Evolutionary conservation across 2,888 invertebrate genomes (phyloP).

Genomic region (Cantharis rufa): DNA sequence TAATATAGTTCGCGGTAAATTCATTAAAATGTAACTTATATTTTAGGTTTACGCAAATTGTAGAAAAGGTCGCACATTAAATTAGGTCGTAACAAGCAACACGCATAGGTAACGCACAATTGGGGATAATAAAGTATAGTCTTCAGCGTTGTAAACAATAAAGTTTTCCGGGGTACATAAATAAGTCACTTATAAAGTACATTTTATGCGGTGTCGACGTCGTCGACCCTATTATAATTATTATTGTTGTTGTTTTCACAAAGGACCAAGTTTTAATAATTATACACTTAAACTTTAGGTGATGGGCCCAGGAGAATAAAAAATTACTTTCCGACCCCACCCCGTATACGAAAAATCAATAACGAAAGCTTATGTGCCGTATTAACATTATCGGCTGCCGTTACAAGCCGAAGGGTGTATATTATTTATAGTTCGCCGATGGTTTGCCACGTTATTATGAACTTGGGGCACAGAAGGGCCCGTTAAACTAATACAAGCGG

Average conservation of each 20-base stretch:
- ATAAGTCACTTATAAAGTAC: neutral
- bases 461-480: slow-evolving; percentile 1
- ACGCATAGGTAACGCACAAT: slow-evolving; percentile 5
- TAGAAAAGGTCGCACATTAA: slow-evolving; percentile 14
- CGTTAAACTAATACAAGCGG: slow-evolving; percentile 5
- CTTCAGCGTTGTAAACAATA: slow-evolving; percentile 15
- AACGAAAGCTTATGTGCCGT: neutral
- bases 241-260: neutral
- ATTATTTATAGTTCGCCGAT: slow-evolving; percentile 2
- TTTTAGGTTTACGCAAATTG: slow-evolving; percentile 4
- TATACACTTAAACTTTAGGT: neutral
- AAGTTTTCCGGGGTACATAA: neutral
- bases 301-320: neutral
- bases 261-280: neutral
- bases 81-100: slow-evolving; percentile 2
- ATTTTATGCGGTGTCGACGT: neutral
- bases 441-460: neutral
- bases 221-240: neutral
- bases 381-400: neutral
- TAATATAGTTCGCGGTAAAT: slow-evolving; percentile 9
- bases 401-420: neutral
- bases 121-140: slow-evolving; percentile 14
- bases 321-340: neutral
- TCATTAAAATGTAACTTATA: slow-evolving; percentile 17
- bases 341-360: neutral